Conservation (phyloP, 1,140 invertebrate genomes). For the Brachionus rubens region DNA sequence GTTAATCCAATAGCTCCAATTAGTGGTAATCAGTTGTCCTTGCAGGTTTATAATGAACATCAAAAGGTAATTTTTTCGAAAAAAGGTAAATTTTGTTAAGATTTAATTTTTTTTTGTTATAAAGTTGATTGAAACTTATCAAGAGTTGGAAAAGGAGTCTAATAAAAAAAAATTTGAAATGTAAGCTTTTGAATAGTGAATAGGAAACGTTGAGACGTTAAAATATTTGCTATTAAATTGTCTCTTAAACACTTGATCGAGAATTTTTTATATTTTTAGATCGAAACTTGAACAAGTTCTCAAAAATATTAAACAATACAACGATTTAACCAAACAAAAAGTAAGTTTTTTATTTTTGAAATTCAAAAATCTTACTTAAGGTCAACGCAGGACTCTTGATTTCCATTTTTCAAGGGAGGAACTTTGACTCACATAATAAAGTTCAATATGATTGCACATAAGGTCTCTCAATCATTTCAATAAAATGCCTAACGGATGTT, state of each 20-base stretch:
- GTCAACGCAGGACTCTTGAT: too few relatives aligned
- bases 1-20: not conserved
- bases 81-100: not conserved
- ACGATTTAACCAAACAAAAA: slow-evolving; percentile 20
- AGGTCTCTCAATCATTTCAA: too few relatives aligned
- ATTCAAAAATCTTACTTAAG: too few relatives aligned
- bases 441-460: too few relatives aligned
- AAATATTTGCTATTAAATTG: too few relatives aligned
- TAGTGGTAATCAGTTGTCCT: not conserved
- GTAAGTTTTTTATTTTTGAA: not conserved
- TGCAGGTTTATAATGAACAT: not conserved
- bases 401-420: too few relatives aligned
- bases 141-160: not conserved
- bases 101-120: not conserved
- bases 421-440: too few relatives aligned
- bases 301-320: not conserved
- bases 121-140: not conserved
- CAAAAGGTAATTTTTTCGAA: not conserved
- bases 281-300: not conserved
- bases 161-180: not conserved
- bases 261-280: not conserved
- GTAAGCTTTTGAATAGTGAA: too few relatives aligned
- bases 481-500: too few relatives aligned
- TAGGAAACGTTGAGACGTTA: too few relatives aligned
- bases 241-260: too few relatives aligned